Conservation (phyloP, 2,797 vertebrate species). For the Crocodylus rhombifer region DNA sequence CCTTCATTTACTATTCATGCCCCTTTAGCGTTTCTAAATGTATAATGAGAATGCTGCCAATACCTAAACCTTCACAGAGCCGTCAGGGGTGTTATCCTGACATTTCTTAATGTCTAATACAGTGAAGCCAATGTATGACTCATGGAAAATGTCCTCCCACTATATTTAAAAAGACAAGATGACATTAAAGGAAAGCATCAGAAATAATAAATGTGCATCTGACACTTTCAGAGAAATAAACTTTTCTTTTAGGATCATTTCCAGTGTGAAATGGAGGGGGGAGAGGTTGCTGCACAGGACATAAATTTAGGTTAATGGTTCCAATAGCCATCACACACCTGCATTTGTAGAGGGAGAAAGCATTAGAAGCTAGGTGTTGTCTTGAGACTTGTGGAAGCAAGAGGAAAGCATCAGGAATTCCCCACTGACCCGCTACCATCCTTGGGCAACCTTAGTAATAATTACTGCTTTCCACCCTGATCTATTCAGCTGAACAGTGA, state of each 20-base stretch:
- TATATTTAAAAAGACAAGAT: background rate
- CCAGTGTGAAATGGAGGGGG: background rate
- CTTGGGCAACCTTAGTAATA: background rate
- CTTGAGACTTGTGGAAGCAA: background rate
- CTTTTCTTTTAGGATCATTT: rapidly evolving
- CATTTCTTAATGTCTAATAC: background rate
- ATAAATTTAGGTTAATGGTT: background rate
- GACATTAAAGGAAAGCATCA: background rate
- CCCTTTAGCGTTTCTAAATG: background rate
- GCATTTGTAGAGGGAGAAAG: background rate
- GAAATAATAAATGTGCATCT: background rate
- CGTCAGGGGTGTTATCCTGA: background rate
- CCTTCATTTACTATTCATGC: background rate
- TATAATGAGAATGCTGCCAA: background rate
- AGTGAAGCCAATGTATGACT: background rate
- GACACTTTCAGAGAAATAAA: background rate
- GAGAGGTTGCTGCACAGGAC: background rate
- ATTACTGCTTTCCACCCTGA: background rate
- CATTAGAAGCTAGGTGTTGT: background rate
- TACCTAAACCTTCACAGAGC: background rate
- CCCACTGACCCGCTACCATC: background rate
- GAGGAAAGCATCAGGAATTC: background rate
- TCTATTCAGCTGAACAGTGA: background rate
- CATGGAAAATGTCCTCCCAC: background rate
- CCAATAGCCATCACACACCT: background rate